Percentiles rank a stretch among this genome's conserved stretches.
phyloP scores from a whole-genome alignment of 2,888 invertebrate genomes.

The Pyrgus malvae region DNA sequence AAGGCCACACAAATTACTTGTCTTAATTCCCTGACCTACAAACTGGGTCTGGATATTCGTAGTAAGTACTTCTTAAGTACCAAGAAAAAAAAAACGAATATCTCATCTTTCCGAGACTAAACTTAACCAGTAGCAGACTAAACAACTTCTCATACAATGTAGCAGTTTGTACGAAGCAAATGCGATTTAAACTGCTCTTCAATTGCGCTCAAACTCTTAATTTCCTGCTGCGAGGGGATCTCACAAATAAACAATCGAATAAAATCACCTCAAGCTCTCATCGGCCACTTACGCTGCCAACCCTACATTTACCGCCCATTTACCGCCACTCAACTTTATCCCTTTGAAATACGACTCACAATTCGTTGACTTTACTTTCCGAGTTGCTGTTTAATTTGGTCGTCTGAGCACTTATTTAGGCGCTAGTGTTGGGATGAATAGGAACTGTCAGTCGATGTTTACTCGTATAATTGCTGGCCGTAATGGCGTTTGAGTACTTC shows the following conservation, averaged over 20 bases:
- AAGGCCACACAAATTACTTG: too few species aligned
- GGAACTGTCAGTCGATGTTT: slow-evolving; percentile 38
- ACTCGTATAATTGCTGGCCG: slow-evolving; percentile 31
- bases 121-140: background rate
- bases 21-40: too few species aligned
- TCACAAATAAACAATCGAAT: slow-evolving; percentile 73
- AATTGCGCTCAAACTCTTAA: slow-evolving; percentile 38
- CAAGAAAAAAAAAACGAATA: background rate
- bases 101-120: background rate
- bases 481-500: slow-evolving; percentile 30
- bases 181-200: slow-evolving; percentile 15
- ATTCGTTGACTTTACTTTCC: slow-evolving; percentile 25
- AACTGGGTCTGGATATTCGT: too few species aligned
- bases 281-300: slow-evolving; percentile 57
- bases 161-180: background rate
- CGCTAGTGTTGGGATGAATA: slow-evolving; percentile 46
- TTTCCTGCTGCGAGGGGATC: slow-evolving; percentile 49
- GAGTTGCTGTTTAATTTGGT: slow-evolving; percentile 32
- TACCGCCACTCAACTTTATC: slow-evolving; percentile 32
- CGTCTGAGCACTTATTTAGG: slow-evolving; percentile 44
- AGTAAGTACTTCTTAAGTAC: too few species aligned
- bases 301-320: slow-evolving; percentile 23
- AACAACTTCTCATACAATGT: background rate
- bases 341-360: slow-evolving; percentile 33
- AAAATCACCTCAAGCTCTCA: slow-evolving; percentile 67